A percentile compares a stretch with the other conserved stretches of the same genome.
These are phyloP conservation scores for Aegithalos caudatus DNA, from an alignment of 2,113 vertebrate species.

Conservation along the genomic window DNA sequence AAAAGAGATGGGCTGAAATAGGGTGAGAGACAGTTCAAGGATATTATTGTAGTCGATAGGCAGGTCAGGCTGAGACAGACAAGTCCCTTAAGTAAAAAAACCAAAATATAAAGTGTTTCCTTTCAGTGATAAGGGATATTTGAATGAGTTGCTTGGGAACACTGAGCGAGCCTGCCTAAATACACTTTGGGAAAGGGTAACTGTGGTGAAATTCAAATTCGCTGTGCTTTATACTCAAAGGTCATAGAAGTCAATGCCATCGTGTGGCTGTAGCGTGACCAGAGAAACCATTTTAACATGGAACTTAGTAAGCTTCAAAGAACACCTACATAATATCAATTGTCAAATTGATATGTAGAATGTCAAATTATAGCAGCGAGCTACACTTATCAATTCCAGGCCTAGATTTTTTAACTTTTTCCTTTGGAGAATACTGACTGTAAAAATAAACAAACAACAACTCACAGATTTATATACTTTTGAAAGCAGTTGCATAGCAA, in stretches of 20 bases:
- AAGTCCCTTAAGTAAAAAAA: neutral
- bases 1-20: neutral
- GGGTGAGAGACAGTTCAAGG: constrained; percentile 40
- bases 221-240: neutral
- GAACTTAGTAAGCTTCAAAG: neutral
- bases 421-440: neutral
- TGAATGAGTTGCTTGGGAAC: neutral
- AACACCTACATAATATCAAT: neutral
- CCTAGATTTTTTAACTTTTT: neutral
- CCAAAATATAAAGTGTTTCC: neutral
- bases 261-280: neutral
- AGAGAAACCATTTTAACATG: neutral
- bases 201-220: neutral
- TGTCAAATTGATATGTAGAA: neutral
- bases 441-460: neutral
- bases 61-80: neutral
- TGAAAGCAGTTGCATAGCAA: constrained; percentile 47
- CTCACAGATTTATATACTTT: neutral
- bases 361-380: neutral
- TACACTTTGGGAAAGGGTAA: neutral
- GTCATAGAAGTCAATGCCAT: neutral
- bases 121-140: neutral
- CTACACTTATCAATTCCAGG: neutral
- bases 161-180: neutral
- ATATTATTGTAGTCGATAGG: neutral